Base-by-base conservation (phyloP, 2,113 vertebrate species). In the Barbus barbus region DNA sequence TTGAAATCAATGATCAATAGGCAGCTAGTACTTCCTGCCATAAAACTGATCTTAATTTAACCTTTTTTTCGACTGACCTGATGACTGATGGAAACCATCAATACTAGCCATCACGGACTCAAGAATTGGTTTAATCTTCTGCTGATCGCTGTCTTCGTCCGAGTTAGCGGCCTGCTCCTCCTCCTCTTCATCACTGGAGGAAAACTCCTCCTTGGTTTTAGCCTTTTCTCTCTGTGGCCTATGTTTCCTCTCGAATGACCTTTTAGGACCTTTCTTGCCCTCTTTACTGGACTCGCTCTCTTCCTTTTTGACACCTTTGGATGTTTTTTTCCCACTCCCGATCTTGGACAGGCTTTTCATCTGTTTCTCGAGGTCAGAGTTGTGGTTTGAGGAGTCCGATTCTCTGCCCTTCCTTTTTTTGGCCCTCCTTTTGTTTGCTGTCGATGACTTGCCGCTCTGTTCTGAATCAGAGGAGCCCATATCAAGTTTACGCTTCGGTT, bases 121-220 rank as follows among this genome's bases (percentile, higher is more conserved):
- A 4, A 95, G 94, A 78, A 98, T 94, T 0, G 96, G 97, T 83
- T 96, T 96, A 84, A 99, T 98, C 93, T 96, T 98, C 91, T 99
- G 97, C 79, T 96, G 95, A 31, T 98, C 97, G 0, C 96, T 97
- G 77, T 95, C 96, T 5, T 97, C 96, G 0, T 91, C 96, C 0
- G 94, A 95, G 78, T 92, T 84, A 48, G 93, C 92, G 67, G 91
- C 93, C 22, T 92, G 90, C 81, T 88, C 84, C 41, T 90, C 84
- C 26, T 92, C 86, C 16, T 77, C 88, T 85, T 92, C 76, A 85
- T 84, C 87, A 51, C 92, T 92, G 65, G 93, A 94, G 26, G 94
- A 94, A 0, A 87, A 83, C 0, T 86, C 90, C 24, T 90, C 75
- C 60, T 92, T 89, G 7, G 90, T 69, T 0, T 81, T 14, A 0